Percentiles rank a stretch among this genome's conserved stretches.
These are phyloP conservation scores for Dicycla oo DNA, from an alignment of 2,888 invertebrate species.

Conservation along the genomic window DNA sequence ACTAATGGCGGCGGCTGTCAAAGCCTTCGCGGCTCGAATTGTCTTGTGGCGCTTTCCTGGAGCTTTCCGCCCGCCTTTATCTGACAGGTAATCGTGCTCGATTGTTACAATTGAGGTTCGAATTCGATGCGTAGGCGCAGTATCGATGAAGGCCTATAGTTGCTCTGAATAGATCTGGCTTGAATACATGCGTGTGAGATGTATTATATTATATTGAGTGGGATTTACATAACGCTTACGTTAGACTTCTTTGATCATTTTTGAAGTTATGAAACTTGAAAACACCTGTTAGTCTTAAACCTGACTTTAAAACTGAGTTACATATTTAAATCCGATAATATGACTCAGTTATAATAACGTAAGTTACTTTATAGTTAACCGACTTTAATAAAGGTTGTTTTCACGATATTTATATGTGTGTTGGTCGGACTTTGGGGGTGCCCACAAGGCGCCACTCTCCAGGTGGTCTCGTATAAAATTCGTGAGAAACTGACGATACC, in stretches of 20 bases:
- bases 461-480: conserved; percentile 58
- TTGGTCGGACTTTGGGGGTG: conserved; percentile 36
- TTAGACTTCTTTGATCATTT: conserved; percentile 2
- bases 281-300: background rate
- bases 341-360: conserved; percentile 35
- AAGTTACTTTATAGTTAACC: conserved; percentile 40
- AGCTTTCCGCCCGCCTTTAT: conserved; percentile 85
- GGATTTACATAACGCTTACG: conserved; percentile 46
- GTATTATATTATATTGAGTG: conserved; percentile 51
- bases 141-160: conserved; percentile 78
- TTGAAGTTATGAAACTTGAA: background rate
- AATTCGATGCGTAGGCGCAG: conserved; percentile 82
- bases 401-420: conserved; percentile 49
- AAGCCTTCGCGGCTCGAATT: conserved; percentile 77
- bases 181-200: conserved; percentile 63
- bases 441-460: conserved; percentile 59
- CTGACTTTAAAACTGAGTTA: background rate
- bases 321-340: background rate
- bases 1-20: conserved; percentile 79
- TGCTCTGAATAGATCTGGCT: conserved; percentile 67
- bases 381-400: conserved; percentile 40
- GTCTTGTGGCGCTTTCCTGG: conserved; percentile 75
- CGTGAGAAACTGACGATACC: conserved; percentile 52
- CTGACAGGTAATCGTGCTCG: conserved; percentile 81
- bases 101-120: conserved; percentile 79